These are phyloP conservation scores for Yponomeuta plumbellus DNA, from an alignment of 2,888 invertebrate species.

Conservation along the genomic window DNA sequence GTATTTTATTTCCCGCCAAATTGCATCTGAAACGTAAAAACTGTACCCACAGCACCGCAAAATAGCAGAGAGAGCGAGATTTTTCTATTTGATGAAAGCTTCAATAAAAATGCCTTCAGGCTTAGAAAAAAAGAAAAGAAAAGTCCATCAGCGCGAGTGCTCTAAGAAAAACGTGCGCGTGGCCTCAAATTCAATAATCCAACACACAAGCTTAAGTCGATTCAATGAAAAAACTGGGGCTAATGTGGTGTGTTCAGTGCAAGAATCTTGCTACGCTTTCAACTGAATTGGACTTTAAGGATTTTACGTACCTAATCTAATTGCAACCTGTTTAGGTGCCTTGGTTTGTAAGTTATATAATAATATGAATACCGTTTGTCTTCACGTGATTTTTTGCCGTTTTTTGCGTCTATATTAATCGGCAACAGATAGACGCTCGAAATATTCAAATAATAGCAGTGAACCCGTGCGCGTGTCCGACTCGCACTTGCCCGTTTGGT, in stretches of 20 bases:
- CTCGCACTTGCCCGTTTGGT: no score
- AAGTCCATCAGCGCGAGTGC: conserved; percentile 7
- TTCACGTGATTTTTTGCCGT: no score
- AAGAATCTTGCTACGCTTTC: not conserved
- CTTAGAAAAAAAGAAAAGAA: not conserved
- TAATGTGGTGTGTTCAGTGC: not conserved
- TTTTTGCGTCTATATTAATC: no score
- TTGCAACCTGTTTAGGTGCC: no score
- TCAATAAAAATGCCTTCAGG: not conserved
- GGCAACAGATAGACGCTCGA: no score
- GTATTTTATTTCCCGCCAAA: conserved; percentile 1
- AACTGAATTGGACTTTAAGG: not conserved
- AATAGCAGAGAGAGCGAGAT: not conserved
- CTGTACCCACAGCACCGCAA: not conserved
- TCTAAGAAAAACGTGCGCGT: conserved; percentile 8
- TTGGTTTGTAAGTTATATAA: no score
- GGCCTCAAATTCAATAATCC: conserved; percentile 8
- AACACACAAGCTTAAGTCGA: conserved; percentile 4
- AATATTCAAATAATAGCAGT: no score
- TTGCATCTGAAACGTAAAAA: not conserved
- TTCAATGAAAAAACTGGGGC: conserved; percentile 4
- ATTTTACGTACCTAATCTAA: no score
- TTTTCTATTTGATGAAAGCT: not conserved
- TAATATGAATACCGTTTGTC: no score
- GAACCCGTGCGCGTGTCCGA: no score